phyloP scores from a whole-genome alignment of 2,888 invertebrate species.

The Drosophila atripex region DNA sequence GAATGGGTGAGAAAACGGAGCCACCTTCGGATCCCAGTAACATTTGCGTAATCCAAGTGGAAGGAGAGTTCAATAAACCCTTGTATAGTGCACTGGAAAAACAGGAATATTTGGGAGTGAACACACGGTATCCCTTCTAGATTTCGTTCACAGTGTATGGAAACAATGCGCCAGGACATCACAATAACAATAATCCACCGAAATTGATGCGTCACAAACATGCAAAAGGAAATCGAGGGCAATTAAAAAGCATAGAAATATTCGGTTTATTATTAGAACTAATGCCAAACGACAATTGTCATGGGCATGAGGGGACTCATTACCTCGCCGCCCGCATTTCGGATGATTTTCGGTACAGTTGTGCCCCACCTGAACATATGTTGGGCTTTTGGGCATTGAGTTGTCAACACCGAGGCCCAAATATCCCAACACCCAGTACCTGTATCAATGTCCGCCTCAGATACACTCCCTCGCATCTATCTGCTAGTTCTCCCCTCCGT shows the following conservation, averaged over 20 bases:
- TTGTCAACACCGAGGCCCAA: slow-evolving; percentile 48
- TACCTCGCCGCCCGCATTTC: slow-evolving; percentile 51
- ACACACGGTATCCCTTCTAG: neutral
- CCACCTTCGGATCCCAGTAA: slow-evolving; percentile 17
- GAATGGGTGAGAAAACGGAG: slow-evolving; percentile 39
- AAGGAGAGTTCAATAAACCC: slow-evolving; percentile 63
- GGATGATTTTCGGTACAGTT: slow-evolving; percentile 57
- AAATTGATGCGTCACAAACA: slow-evolving; percentile 65
- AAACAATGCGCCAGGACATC: slow-evolving; percentile 19
- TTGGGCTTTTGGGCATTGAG: slow-evolving; percentile 43
- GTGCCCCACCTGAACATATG: slow-evolving; percentile 55
- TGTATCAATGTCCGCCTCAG: slow-evolving; percentile 68
- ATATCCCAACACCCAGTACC: slow-evolving; percentile 48
- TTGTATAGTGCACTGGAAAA: slow-evolving; percentile 12
- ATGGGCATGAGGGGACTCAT: slow-evolving; percentile 23
- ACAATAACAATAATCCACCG: slow-evolving; percentile 24
- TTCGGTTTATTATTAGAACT: slow-evolving; percentile 64
- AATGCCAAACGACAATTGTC: slow-evolving; percentile 60
- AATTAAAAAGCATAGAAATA: slow-evolving; percentile 62
- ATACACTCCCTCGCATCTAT: slow-evolving; percentile 15
- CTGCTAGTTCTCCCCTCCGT: slow-evolving; percentile 9
- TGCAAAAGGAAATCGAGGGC: slow-evolving; percentile 53
- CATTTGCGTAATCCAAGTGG: slow-evolving; percentile 50
- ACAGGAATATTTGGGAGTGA: no score
- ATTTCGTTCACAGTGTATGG: neutral